phyloP scores from a whole-genome alignment of 1,140 invertebrate species.

The Pogonognathellus flavescens region DNA sequence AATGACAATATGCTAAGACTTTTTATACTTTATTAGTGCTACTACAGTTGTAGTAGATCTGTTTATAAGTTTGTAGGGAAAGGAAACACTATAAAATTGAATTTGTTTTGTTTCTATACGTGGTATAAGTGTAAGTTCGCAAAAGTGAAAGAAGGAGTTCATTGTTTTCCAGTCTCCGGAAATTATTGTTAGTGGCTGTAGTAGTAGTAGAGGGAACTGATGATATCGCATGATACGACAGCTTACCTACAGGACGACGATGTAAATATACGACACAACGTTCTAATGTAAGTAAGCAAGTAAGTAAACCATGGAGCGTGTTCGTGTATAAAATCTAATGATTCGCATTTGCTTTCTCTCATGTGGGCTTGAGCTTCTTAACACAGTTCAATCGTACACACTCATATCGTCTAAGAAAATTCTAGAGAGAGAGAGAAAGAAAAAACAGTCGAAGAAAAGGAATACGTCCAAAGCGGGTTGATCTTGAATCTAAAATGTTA shows the following conservation, averaged over 20 bases:
- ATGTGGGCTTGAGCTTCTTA: constrained; percentile 24
- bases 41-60: not conserved
- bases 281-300: constrained; percentile 1
- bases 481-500: constrained; percentile 39
- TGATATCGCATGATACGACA: constrained; percentile 8
- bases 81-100: constrained; percentile 8
- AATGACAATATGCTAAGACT: constrained; percentile 26
- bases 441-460: not conserved
- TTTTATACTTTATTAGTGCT: not conserved
- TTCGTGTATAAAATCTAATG: constrained; percentile 43
- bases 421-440: not conserved
- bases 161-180: constrained; percentile 22
- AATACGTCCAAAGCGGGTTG: not conserved
- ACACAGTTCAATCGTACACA: not conserved
- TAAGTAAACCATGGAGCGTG: constrained; percentile 4
- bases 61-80: too few species aligned
- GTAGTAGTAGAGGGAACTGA: not conserved
- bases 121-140: too few species aligned
- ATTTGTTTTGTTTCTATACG: not conserved
- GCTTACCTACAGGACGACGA: not conserved
- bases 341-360: constrained; percentile 13
- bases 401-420: not conserved
- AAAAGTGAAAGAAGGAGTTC: not conserved
- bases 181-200: constrained; percentile 17
- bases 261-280: not conserved